phyloP scores from a whole-genome alignment of 2,888 invertebrate genomes.

The Cosmia trapezina region DNA sequence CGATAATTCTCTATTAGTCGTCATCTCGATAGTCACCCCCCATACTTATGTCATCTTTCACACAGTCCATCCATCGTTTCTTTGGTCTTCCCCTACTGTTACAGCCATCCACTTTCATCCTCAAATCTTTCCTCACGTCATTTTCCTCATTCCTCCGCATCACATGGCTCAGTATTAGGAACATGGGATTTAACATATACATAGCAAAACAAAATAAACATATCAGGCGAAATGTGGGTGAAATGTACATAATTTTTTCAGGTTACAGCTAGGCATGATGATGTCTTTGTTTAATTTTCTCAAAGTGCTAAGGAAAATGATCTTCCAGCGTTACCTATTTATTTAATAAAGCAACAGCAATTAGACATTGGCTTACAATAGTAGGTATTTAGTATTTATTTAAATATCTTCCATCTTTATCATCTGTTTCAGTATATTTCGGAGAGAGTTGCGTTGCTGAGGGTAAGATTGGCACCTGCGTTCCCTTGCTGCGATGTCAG shows the following conservation, averaged over 20 bases:
- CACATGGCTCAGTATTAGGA: no score
- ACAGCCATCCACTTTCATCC: not conserved
- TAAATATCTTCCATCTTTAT: not conserved
- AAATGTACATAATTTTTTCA: not conserved
- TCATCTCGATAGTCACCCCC: not conserved
- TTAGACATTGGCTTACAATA: not conserved
- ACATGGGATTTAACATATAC: no score
- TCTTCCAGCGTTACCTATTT: not conserved
- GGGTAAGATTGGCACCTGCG: conserved; percentile 69
- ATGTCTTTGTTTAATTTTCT: not conserved
- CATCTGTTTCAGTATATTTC: conserved; percentile 64
- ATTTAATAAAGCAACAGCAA: not conserved
- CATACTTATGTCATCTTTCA: not conserved
- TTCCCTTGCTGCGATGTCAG: conserved; percentile 71
- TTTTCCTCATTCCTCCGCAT: not conserved
- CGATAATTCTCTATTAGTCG: not conserved
- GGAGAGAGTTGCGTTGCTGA: conserved; percentile 69
- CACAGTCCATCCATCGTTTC: not conserved
- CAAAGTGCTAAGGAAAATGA: not conserved
- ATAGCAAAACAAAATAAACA: no score
- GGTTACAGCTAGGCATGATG: no score
- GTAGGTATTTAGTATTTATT: not conserved
- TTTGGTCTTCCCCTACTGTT: not conserved
- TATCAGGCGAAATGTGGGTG: not conserved
- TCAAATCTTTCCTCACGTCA: not conserved